Base-by-base conservation (phyloP, 2,888 invertebrate genomes). In the Tinea pellionella region DNA sequence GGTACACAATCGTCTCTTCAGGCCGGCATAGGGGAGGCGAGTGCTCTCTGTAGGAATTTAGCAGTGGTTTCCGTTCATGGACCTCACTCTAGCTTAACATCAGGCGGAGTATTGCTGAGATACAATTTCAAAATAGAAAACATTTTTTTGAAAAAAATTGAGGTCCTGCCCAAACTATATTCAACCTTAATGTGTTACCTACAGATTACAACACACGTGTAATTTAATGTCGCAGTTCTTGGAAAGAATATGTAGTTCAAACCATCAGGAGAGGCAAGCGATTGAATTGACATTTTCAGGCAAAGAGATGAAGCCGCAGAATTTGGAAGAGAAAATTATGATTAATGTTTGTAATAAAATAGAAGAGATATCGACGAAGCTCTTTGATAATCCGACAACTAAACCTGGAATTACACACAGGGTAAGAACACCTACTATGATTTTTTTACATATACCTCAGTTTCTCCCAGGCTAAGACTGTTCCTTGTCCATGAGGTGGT, bases 121-220 rank as follows among this genome's bases (percentile, higher is more conserved):
- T n/a, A n/a, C n/a, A n/a, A n/a, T n/a, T n/a, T n/a, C n/a, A n/a
- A n/a, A n/a, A n/a, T n/a, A n/a, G n/a, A n/a, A n/a, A n/a, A n/a
- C n/a, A n/a, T n/a, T n/a, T n/a, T n/a, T n/a, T n/a, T n/a, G n/a
- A n/a, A n/a, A n/a, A n/a, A n/a, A n/a, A n/a, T n/a, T n/a, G n/a
- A n/a, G n/a, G n/a, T n/a, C n/a, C n/a, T n/a, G n/a, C n/a, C n/a
- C n/a, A n/a, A n/a, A 55, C 2, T 19, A 55, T 55, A 12, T 3
- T 19, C 12, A 55, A 29, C n/a, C 19, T 18, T 18, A 51, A 61
- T 12, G 7, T 16, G 7, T 16, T 8, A 55, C 69, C 65, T 3
- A 47, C 71, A 94, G 94, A 67, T 88, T 94, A 32, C 94, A 96
- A 71, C 93, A 95, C 80, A 92, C 93, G 64, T 95, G 95, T 75